phyloP scores from a whole-genome alignment of 2,113 vertebrate species.

The Gopherus flavomarginatus region DNA sequence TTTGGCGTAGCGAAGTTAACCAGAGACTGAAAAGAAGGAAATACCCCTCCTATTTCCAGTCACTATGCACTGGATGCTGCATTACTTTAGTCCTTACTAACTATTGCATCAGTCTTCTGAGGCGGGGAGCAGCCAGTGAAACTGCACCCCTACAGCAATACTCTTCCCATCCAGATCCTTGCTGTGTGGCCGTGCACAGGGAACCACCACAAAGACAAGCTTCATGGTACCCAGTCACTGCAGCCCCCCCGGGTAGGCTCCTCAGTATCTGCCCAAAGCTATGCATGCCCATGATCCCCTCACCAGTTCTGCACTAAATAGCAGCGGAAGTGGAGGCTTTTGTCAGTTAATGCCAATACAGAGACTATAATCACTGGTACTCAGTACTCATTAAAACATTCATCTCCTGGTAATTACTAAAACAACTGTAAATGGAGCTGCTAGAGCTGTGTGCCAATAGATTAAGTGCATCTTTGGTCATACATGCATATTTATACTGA shows the following conservation, averaged over 20 bases:
- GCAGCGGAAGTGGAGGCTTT: neutral
- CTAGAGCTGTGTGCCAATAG: neutral
- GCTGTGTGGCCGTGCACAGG: fast-evolving
- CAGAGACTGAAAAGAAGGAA: neutral
- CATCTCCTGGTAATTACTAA: neutral
- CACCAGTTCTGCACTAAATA: neutral
- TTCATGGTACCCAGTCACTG: neutral
- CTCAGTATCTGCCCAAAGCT: neutral
- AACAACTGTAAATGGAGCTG: neutral
- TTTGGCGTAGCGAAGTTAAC: neutral
- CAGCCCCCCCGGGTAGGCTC: neutral
- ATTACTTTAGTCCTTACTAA: neutral
- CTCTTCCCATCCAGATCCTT: neutral
- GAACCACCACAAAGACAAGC: neutral
- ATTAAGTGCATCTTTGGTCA: neutral
- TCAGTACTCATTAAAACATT: neutral
- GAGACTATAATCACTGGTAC: neutral
- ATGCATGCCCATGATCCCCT: neutral
- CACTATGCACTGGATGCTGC: neutral
- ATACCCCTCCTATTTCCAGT: neutral
- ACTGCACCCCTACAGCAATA: neutral
- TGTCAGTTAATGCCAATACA: neutral
- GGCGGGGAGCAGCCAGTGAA: neutral
- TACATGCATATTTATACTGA: neutral
- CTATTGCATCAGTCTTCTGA: neutral